These are phyloP conservation scores for Maniola hyperantus DNA, from an alignment of 2,888 invertebrate species.

Conservation along the genomic window DNA sequence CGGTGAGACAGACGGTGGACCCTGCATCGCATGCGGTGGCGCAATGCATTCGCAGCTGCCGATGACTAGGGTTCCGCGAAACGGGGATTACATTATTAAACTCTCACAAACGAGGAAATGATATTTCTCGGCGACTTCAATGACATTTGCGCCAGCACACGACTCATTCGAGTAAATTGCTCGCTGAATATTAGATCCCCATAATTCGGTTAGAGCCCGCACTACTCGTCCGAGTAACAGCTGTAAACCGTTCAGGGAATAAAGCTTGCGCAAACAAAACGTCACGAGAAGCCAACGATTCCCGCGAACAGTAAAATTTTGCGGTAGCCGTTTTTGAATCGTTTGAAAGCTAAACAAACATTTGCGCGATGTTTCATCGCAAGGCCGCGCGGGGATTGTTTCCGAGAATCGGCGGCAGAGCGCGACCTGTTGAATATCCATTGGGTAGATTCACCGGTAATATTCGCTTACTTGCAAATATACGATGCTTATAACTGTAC, in stretches of 20 bases:
- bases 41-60: slow-evolving; percentile 58
- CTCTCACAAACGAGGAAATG: slow-evolving; percentile 58
- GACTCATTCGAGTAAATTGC: slow-evolving; percentile 35
- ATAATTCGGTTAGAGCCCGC: slow-evolving; percentile 40
- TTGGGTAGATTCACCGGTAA: slow-evolving; percentile 35
- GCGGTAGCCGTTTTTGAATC: slow-evolving; percentile 72
- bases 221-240: slow-evolving; percentile 52
- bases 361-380: slow-evolving; percentile 67
- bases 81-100: slow-evolving; percentile 54
- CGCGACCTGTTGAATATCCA: slow-evolving; percentile 55
- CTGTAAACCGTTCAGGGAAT: slow-evolving; percentile 68
- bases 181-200: slow-evolving; percentile 53
- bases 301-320: slow-evolving; percentile 67
- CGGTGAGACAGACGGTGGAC: slow-evolving; percentile 10
- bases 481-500: slow-evolving; percentile 39
- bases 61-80: slow-evolving; percentile 69
- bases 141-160: slow-evolving; percentile 35
- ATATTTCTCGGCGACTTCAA: slow-evolving; percentile 43
- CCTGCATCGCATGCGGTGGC: slow-evolving; percentile 41
- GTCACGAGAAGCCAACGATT: slow-evolving; percentile 61
- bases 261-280: slow-evolving; percentile 68
- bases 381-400: slow-evolving; percentile 67
- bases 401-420: slow-evolving; percentile 56
- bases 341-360: slow-evolving; percentile 76
- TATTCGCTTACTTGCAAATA: slow-evolving; percentile 35